A percentile compares a stretch with the other conserved stretches of the same genome.
These are phyloP conservation scores for Paralinhomoeus sp. DNA, from an alignment of 2,888 invertebrate genomes.

Conservation along the genomic window DNA sequence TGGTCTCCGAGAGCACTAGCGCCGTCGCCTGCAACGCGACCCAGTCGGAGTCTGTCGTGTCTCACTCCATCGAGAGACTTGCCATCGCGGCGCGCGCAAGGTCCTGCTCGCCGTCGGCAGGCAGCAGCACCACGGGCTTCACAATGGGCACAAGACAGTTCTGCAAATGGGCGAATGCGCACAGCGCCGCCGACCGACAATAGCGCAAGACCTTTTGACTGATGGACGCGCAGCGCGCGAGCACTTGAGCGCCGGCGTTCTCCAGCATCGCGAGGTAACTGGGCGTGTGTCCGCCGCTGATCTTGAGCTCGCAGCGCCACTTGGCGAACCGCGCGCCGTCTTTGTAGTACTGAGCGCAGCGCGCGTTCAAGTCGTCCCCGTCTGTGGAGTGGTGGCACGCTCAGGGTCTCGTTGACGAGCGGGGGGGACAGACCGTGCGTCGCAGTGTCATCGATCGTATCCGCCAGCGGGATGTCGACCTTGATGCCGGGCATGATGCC, in stretches of 20 bases:
- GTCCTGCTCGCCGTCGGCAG: conserved; percentile 93
- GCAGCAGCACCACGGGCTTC: conserved; percentile 89
- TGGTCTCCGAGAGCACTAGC: conserved; percentile 70
- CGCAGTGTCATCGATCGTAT: conserved; percentile 78
- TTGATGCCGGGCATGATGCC: conserved; percentile 78
- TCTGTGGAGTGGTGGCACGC: conserved; percentile 32
- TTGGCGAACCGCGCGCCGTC: conserved; percentile 93
- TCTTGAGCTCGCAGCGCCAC: conserved; percentile 90
- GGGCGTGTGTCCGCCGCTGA: conserved; percentile 65
- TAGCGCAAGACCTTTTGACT: conserved; percentile 32
- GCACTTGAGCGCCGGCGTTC: conserved; percentile 76
- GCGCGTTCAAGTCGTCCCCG: conserved; percentile 68
- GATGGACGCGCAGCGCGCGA: conserved; percentile 86
- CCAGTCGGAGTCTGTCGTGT: no score
- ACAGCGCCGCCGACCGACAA: no score
- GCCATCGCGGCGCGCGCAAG: conserved; percentile 58
- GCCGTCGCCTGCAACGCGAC: conserved; percentile 52
- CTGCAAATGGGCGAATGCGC: conserved; percentile 20
- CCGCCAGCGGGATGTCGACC: conserved; percentile 75
- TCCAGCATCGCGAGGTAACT: conserved; percentile 70
- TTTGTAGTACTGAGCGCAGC: conserved; percentile 89
- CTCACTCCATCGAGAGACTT: no score
- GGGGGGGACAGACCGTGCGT: conserved; percentile 57
- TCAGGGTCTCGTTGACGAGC: no score
- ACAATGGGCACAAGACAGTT: conserved; percentile 96